These are phyloP conservation scores for Globia sparganii DNA, from an alignment of 2,888 invertebrate genomes.

Conservation along the genomic window DNA sequence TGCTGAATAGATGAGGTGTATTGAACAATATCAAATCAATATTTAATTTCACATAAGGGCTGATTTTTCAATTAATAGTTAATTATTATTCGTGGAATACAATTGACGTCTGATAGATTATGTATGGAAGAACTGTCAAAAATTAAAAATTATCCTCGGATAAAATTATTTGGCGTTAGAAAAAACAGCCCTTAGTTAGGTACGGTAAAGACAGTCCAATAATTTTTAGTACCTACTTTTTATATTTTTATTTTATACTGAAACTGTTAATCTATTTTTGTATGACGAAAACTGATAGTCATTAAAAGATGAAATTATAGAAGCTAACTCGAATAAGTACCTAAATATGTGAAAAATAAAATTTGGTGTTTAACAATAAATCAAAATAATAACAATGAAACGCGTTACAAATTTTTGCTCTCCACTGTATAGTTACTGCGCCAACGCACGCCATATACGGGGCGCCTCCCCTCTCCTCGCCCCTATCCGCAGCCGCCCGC, in stretches of 20 bases:
- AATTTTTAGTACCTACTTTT: neutral
- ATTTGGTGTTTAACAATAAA: neutral
- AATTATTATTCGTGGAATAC: too few relatives aligned
- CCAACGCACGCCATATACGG: constrained; percentile 84
- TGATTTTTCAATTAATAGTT: too few relatives aligned
- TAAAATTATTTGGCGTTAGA: too few relatives aligned
- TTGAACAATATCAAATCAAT: neutral
- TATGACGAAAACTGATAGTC: neutral
- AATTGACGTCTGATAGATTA: too few relatives aligned
- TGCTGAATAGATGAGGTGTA: too few relatives aligned
- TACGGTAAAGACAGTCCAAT: too few relatives aligned
- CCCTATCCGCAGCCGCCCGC: constrained; percentile 78
- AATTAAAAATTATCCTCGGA: too few relatives aligned
- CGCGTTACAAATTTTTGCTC: constrained; percentile 57
- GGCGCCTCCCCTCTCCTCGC: constrained; percentile 74
- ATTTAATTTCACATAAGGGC: too few relatives aligned
- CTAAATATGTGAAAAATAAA: accelerated
- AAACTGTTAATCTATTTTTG: neutral
- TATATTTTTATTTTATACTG: neutral
- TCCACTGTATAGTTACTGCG: constrained; percentile 76
- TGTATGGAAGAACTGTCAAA: too few relatives aligned
- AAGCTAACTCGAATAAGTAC: neutral
- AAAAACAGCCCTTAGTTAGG: too few relatives aligned
- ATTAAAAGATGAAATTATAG: neutral
- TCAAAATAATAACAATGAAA: constrained; percentile 22